Base-by-base conservation (phyloP, 2,888 invertebrate species). In the Andrena camellia region DNA sequence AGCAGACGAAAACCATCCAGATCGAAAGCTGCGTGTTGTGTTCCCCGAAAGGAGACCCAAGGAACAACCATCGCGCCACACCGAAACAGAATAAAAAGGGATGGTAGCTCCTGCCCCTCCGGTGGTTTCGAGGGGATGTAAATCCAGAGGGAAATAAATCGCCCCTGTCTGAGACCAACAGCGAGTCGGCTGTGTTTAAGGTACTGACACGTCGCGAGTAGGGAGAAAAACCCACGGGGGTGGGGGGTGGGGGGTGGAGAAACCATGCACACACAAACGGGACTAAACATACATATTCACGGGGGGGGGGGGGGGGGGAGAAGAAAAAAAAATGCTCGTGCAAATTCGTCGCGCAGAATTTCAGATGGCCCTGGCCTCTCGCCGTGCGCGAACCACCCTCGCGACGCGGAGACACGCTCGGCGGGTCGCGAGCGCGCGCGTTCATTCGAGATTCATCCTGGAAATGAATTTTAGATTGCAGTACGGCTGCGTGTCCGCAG, bases 401-500 rank as follows among this genome's bases (percentile, higher is more conserved):
- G 71, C 83, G 59, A 33, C 59, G 59, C 72, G 60, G 67, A 59
- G 60, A 59, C 42, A 54, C 73, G 67, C 63, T 71, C 35, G 57
- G 62, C 66, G 71, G 20, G 2, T 26, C 20, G 33, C 52, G 35
- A 17, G 6, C 4, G 23, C 33, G 62, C 52, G 70, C 67, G 68
- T 75, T 85, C 88, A 87, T 86, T 83, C 31, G 26, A 67, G 77
- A 87, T 87, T 86, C 86, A 85, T 85, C 73, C 79, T 60, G 86
- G 80, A 80, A 86, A 86, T 86, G 86, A 86, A 86, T 86, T 88
- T 87, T 87, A 86, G 88, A 88, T 87, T 70, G 59, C 73, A 29
- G 69, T 31, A 50, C 73, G 71, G 82, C 63, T 73, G 82, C 82
- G 60, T 82, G 80, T 71, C 78, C 85, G 64, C 85, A 78, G 60